Conservation (phyloP, 2,888 invertebrate species). For the Spisula solida region DNA sequence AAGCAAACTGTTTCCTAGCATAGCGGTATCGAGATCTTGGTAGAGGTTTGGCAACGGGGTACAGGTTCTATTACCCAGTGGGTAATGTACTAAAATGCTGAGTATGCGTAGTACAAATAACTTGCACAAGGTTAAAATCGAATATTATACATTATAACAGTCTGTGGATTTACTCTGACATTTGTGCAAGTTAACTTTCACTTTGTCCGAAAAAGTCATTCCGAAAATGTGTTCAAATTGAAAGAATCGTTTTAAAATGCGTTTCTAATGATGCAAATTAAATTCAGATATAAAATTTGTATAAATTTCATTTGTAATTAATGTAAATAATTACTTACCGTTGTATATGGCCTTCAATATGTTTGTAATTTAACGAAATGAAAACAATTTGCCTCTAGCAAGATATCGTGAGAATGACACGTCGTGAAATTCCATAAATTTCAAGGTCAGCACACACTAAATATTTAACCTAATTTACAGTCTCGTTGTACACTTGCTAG, state of each 20-base stretch:
- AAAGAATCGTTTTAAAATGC: background rate
- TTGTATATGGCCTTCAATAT: background rate
- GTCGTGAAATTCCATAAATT: background rate
- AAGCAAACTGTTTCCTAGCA: no score
- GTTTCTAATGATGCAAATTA: background rate
- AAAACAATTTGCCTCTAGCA: background rate
- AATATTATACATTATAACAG: no score
- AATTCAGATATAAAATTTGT: background rate
- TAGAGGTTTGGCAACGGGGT: no score
- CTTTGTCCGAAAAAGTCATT: background rate
- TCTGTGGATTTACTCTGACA: no score
- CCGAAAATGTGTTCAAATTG: background rate
- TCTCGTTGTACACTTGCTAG: no score
- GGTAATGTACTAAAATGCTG: no score
- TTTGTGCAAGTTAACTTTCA: background rate
- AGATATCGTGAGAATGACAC: background rate
- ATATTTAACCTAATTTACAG: no score
- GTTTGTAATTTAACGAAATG: background rate
- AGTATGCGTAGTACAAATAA: no score
- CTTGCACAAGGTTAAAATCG: no score
- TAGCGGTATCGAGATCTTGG: no score
- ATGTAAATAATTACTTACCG: background rate
- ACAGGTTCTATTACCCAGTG: no score
- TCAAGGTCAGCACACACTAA: no score
- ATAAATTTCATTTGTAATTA: background rate